Evolutionary conservation across 2,113 vertebrate genomes (phyloP).

Genomic region (Hippocampus zosterae): DNA sequence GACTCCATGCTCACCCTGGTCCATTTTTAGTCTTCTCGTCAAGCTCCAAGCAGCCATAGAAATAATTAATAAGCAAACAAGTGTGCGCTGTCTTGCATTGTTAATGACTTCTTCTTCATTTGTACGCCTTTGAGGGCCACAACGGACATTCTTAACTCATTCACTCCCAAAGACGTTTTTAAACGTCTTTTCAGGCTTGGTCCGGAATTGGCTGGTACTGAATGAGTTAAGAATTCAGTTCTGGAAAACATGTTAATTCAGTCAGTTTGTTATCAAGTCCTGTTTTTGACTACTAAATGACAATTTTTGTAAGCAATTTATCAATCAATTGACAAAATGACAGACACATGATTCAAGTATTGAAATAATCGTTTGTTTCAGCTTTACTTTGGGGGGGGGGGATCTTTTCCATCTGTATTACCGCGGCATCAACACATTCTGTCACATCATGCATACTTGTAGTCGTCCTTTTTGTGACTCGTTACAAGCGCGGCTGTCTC

Average conservation of each 20-base stretch:
- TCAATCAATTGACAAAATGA: no score
- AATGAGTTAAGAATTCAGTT: no score
- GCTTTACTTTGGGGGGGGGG: background rate
- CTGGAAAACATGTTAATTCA: background rate
- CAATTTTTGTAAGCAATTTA: no score
- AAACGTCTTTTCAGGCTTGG: no score
- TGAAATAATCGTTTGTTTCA: no score
- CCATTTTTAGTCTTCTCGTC: background rate
- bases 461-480: background rate
- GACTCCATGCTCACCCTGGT: background rate
- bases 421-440: background rate
- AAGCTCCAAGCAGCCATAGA: background rate
- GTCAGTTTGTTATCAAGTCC: no score
- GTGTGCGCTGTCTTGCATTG: background rate
- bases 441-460: background rate
- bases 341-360: no score
- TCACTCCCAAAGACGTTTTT: no score
- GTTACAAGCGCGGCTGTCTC: background rate
- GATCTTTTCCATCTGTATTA: background rate
- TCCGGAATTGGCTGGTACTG: no score
- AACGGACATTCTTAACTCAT: background rate
- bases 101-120: background rate
- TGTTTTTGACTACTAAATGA: no score
- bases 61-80: constrained; percentile 6
- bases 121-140: background rate